These are phyloP conservation scores for Sciaenops ocellatus DNA, from an alignment of 2,797 vertebrate species.

Conservation along the genomic window DNA sequence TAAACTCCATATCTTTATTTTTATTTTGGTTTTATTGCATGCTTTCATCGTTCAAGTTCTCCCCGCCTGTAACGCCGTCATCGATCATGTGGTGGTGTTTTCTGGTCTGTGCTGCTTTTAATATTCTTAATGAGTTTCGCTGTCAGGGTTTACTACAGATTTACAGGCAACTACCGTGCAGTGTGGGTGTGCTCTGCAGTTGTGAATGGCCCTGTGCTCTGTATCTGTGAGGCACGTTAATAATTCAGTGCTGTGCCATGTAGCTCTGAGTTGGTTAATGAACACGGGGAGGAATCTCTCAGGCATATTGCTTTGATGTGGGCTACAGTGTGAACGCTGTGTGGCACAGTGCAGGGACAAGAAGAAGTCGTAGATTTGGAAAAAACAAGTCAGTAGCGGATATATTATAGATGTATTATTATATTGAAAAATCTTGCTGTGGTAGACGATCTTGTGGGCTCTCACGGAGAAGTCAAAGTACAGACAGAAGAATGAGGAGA, in stretches of 20 bases:
- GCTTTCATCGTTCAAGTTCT: not conserved
- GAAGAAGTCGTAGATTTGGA: conserved; percentile 27
- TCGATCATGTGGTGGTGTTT: not conserved
- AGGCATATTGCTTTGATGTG: conserved; percentile 72
- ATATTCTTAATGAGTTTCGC: conserved; percentile 29
- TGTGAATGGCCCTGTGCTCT: conserved; percentile 62
- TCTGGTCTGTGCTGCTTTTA: conserved; percentile 10
- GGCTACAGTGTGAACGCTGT: conserved; percentile 51
- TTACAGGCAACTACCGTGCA: conserved; percentile 29
- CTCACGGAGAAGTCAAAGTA: conserved; percentile 14
- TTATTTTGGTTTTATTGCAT: not conserved
- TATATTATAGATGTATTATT: no score
- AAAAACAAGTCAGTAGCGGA: conserved; percentile 20
- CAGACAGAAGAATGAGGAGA: conserved; percentile 12
- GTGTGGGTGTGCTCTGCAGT: conserved; percentile 45
- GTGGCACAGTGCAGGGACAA: conserved; percentile 41
- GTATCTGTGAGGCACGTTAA: conserved; percentile 76
- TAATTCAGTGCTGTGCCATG: conserved; percentile 81
- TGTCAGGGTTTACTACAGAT: conserved; percentile 43
- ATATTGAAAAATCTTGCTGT: conserved; percentile 17
- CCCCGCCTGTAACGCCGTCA: not conserved
- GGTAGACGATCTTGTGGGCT: not conserved
- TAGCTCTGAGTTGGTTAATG: conserved; percentile 72
- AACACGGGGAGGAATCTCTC: conserved; percentile 69
- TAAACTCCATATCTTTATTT: not conserved